Percentiles rank a stretch among this genome's conserved stretches.
Evolutionary conservation across 2,797 vertebrate species (phyloP).

Genomic region (Rhinella marina): DNA sequence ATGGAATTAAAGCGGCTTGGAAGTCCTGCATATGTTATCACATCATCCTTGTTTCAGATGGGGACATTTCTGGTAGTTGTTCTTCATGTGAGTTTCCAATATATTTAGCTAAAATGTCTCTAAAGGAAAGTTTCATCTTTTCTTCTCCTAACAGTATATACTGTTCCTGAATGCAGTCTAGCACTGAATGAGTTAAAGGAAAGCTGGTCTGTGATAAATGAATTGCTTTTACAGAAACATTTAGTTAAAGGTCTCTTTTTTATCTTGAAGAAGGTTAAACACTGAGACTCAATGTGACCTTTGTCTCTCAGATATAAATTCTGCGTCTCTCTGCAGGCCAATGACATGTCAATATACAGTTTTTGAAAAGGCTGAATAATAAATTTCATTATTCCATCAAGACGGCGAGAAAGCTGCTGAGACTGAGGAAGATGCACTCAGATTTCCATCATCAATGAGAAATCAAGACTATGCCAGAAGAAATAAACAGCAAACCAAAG

Average conservation of each 20-base stretch:
- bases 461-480: constrained; percentile 58
- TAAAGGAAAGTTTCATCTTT: not conserved
- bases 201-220: constrained; percentile 39
- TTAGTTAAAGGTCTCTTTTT: constrained; percentile 54
- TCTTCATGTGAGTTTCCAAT: not conserved
- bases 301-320: constrained; percentile 58
- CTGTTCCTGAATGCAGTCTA: not conserved
- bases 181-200: not conserved
- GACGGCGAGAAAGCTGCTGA: constrained; percentile 34
- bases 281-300: constrained; percentile 46
- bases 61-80: not conserved
- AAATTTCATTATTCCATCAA: constrained; percentile 47
- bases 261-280: constrained; percentile 58
- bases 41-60: not conserved
- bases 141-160: not conserved
- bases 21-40: not conserved
- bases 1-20: not conserved
- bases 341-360: constrained; percentile 58
- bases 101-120: not conserved
- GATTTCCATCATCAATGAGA: constrained; percentile 42
- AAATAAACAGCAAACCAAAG: constrained; percentile 55
- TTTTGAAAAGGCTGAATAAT: constrained; percentile 61
- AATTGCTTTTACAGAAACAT: constrained; percentile 17
- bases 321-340: constrained; percentile 34
- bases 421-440: constrained; percentile 49